These are phyloP conservation scores for Lacerta viridis DNA, from an alignment of 2,797 vertebrate genomes.

Conservation along the genomic window DNA sequence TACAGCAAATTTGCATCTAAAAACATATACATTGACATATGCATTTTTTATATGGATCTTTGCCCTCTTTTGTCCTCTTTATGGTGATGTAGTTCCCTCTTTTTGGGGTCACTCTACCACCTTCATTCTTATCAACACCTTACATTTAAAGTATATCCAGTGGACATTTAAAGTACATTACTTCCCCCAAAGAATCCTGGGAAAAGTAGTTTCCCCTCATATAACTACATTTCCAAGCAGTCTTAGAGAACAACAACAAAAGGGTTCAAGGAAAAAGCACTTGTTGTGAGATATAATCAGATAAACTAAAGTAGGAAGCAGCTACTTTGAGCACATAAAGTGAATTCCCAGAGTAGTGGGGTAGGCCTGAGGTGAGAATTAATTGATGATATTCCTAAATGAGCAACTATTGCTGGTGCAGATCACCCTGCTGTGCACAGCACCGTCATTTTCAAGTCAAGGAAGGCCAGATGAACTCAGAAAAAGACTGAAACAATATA, in stretches of 20 bases:
- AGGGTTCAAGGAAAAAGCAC: background rate
- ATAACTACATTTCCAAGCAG: background rate
- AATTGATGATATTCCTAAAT: background rate
- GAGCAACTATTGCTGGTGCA: background rate
- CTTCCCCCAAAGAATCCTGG: no score
- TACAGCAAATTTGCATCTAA: no score
- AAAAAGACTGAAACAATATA: background rate
- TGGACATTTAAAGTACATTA: no score
- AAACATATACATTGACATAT: no score
- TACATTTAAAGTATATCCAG: no score
- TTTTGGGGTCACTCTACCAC: background rate
- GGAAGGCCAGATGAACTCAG: background rate
- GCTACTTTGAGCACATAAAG: background rate
- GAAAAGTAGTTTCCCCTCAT: no score
- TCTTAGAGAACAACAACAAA: background rate
- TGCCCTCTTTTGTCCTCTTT: no score
- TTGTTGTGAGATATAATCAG: background rate
- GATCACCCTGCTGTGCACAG: background rate
- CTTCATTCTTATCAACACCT: background rate
- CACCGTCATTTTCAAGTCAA: background rate
- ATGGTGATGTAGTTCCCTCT: no score
- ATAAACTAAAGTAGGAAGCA: background rate
- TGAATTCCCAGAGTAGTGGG: background rate
- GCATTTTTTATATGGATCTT: no score
- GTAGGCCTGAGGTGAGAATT: background rate